A percentile compares a stretch with the other conserved stretches of the same genome.
Conservation (phyloP, 2,113 vertebrate genomes). For the Canis aureus region DNA sequence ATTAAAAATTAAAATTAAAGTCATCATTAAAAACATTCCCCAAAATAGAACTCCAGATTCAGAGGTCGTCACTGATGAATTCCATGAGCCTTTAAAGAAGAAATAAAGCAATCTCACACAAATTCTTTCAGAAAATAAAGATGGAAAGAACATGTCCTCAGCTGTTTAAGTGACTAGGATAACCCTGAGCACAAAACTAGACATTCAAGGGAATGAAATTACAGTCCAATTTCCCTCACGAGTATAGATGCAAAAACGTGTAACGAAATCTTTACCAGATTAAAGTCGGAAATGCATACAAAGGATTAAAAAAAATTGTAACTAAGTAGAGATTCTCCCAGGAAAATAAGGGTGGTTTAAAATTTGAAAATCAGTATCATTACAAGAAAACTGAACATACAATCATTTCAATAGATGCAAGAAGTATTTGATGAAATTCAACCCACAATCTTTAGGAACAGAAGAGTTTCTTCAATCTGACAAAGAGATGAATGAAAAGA, state of each 20-base stretch:
- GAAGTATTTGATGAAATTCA: constrained; percentile 25
- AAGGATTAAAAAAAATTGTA: neutral
- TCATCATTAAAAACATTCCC: neutral
- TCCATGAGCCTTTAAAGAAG: neutral
- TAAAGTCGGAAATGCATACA: neutral
- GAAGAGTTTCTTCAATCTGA: neutral
- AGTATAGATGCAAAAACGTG: neutral
- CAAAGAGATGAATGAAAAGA: neutral
- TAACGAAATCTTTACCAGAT: neutral
- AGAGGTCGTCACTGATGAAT: neutral
- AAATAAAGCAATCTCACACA: neutral
- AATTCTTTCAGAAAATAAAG: neutral
- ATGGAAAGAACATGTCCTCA: neutral
- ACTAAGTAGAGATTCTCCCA: neutral
- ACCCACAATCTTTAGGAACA: neutral
- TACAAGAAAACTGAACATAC: neutral
- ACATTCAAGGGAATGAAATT: neutral
- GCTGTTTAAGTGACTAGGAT: neutral
- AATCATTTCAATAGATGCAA: neutral
- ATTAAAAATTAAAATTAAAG: neutral
- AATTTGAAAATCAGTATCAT: neutral
- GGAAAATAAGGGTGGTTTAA: neutral
- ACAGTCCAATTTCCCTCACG: neutral
- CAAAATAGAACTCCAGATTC: neutral
- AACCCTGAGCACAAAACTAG: neutral